Base-by-base conservation (phyloP, 1,140 invertebrate genomes). In the Watersipora subatra region DNA sequence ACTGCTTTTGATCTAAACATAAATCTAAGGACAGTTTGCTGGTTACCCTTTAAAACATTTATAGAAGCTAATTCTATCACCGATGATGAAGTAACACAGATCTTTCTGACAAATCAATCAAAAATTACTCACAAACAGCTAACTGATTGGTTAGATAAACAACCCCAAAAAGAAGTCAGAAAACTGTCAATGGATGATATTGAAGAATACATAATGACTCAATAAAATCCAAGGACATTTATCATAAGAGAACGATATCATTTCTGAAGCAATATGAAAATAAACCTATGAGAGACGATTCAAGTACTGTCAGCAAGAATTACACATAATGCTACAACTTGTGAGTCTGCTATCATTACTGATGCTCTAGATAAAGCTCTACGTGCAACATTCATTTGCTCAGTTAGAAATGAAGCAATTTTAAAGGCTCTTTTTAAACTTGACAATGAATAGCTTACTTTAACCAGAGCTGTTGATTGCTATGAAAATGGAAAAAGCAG, bases 391-490 rank as follows among this genome's bases (percentile, higher is more conserved):
- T 61, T 61, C n/a, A 61, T 61, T 12, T 7, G 58, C n/a, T 61
- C 58, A 61, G 58, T 61, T 28, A n/a, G 58, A 7, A n/a, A 61
- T 28, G 58, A 61, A 28, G 58, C 58, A 12, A 28, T 61, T 12
- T n/a, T 61, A n/a, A 61, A 61, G n/a, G 58, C n/a, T 12, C 58
- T 61, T 24, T n/a, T 61, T n/a, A 61, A 61, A 61, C 24, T 61
- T 28, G n/a, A 61, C n/a, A n/a, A 25, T 24, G 58, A 61, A 7
- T 7, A 61, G 7, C 58, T 61, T 28, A 61, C 58, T n/a, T 61
- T 61, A 7, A 28, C 58, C 58, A n/a, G 24, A 61, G 64, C 61
- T 24, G 24, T 46, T 27, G 7, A 28, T 61, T 28, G 58, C n/a
- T n/a, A 61, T 25, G 58, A n/a, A 61, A 61, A 61, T 28, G 7